These are phyloP conservation scores for Sarcophaga carnaria DNA, from an alignment of 2,888 invertebrate species.

Conservation along the genomic window DNA sequence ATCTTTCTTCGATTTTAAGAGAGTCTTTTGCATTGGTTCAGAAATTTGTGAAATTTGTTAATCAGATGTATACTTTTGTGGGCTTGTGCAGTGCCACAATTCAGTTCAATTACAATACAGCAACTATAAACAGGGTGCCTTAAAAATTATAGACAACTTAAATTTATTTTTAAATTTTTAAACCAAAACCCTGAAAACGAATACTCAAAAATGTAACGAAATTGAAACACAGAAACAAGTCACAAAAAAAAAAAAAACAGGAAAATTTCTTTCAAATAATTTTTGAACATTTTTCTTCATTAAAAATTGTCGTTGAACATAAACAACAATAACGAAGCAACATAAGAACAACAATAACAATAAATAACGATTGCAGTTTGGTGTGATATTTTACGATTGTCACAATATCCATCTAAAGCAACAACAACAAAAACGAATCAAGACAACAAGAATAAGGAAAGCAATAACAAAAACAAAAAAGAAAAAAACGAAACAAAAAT, in stretches of 20 bases:
- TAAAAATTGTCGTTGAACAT: constrained; percentile 41
- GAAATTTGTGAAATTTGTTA: no score
- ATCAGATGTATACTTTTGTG: no score
- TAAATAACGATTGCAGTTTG: constrained; percentile 60
- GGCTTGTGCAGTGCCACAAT: no score
- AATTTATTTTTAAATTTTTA: constrained; percentile 1
- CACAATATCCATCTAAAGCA: constrained; percentile 49
- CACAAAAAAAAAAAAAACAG: constrained; percentile 4
- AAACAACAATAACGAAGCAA: constrained; percentile 1
- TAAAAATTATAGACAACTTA: no score
- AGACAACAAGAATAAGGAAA: not conserved
- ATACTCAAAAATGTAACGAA: not conserved
- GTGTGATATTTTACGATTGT: constrained; percentile 48
- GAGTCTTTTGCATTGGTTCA: no score
- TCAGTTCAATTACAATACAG: no score
- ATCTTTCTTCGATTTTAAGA: no score
- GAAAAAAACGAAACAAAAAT: constrained; percentile 21
- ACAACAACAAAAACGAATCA: not conserved
- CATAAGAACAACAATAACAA: constrained; percentile 47
- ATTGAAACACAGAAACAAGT: not conserved
- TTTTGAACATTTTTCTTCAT: constrained; percentile 56
- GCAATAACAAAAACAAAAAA: constrained; percentile 4
- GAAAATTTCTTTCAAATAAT: constrained; percentile 51
- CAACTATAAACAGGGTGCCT: no score
- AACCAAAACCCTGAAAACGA: not conserved